phyloP scores from a whole-genome alignment of 1,140 invertebrate species.

The Diorhabda carinulata region DNA sequence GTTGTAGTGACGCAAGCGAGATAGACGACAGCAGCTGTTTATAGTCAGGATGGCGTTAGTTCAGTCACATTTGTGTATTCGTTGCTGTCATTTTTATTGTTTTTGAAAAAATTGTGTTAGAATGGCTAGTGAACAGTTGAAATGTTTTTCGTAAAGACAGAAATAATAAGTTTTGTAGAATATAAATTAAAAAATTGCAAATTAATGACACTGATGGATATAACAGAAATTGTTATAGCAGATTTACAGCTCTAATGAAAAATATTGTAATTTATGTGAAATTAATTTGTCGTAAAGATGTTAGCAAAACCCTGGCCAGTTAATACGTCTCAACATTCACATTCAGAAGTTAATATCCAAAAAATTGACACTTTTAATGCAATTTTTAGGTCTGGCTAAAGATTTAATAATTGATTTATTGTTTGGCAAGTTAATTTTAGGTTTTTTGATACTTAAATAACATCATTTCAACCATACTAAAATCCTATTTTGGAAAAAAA shows the following conservation, averaged over 20 bases:
- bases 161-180: constrained; percentile 17
- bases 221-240: constrained; percentile 23
- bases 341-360: constrained; percentile 20
- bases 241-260: constrained; percentile 22
- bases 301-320: neutral
- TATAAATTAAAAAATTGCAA: constrained; percentile 17
- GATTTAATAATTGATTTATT: too few species aligned
- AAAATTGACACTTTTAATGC: neutral
- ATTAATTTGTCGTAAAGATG: constrained; percentile 15
- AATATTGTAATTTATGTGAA: constrained; percentile 14
- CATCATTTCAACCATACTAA: too few species aligned
- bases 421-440: too few species aligned
- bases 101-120: too few species aligned
- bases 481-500: too few species aligned
- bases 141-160: constrained; percentile 8
- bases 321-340: constrained; percentile 4
- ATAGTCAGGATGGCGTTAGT: too few species aligned
- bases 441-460: too few species aligned
- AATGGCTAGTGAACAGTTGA: neutral
- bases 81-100: too few species aligned
- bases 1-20: too few species aligned
- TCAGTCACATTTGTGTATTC: too few species aligned
- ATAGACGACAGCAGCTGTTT: too few species aligned
- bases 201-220: constrained; percentile 22
- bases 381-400: too few species aligned